Evolutionary conservation across 2,888 invertebrate species (phyloP), one percentile per base, ranked within the genome.

Genomic region (Leucoptera coffeella): DNA sequence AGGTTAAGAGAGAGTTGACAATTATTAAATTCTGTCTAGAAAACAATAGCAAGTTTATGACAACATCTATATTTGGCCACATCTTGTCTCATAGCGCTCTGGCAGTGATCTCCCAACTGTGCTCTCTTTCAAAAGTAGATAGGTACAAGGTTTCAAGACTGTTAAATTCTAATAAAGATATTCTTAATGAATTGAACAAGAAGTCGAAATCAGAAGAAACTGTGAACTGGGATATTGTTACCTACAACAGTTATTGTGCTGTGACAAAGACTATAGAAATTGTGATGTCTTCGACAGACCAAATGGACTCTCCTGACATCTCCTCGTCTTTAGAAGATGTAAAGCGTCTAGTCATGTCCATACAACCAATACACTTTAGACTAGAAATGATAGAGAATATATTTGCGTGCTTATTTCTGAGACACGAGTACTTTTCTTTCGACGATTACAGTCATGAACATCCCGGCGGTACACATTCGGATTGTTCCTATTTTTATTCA

Each of bases 371-470:
- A 20, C 49, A 54, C 31, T 56, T 57, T 35, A 73, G 75, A 38
- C 47, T 77, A 26, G 80, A 84, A 56, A 64, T 82, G 1, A 67
- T 86, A 29, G 82, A 85, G 48, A 78, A 84, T 47, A 73, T 86
- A 35, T 86, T 85, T 47, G 73, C 79, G 1, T 71, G 85, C 37
- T 61, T 86, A 20, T 84, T 85, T 49, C 41, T 83, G 25, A 73
- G 77, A 35, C 71, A 74, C 37, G 77, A 80, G 41, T 76, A 80
- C 43, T 67, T 80, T 32, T 62, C 67, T 6, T 72, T 73, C 30
- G 55, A 73, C 34, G 65, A 74, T 35, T 65, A 62, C 27, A 71
- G 46, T 30, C 69, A 60, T 38, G 69, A 69, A 12, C 42, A 42
- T 23, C 50, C 62, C 12, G 60, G 60, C 32, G 64, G 67, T 4